These are phyloP conservation scores for Aphelenchoides besseyi DNA, from an alignment of 1,140 invertebrate species.

Conservation along the genomic window DNA sequence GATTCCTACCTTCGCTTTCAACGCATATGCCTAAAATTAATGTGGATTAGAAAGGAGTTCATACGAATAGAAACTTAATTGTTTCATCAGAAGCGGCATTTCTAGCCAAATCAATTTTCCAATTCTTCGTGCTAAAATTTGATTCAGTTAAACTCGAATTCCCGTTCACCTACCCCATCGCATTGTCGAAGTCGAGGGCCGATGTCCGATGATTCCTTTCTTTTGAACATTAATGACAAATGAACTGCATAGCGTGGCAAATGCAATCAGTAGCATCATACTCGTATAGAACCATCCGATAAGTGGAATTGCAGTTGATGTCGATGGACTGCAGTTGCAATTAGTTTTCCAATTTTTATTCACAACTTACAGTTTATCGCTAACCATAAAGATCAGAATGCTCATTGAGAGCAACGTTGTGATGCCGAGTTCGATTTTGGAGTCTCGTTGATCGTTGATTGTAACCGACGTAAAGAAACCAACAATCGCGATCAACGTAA, in stretches of 20 bases:
- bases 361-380: too few species aligned
- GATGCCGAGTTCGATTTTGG: slow-evolving; percentile 55
- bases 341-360: too few species aligned
- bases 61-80: too few species aligned
- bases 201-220: slow-evolving; percentile 43
- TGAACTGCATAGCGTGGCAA: slow-evolving; percentile 36
- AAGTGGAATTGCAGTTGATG: slow-evolving; percentile 43
- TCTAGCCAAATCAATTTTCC: slow-evolving; percentile 45
- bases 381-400: slow-evolving; percentile 53
- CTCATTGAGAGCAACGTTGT: slow-evolving; percentile 49
- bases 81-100: slow-evolving; percentile 59
- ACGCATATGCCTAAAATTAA: slow-evolving; percentile 40
- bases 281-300: slow-evolving; percentile 50
- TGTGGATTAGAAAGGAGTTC: too few species aligned
- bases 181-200: slow-evolving; percentile 39
- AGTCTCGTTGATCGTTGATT: slow-evolving; percentile 53
- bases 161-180: slow-evolving; percentile 28
- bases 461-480: slow-evolving; percentile 58
- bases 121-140: slow-evolving; percentile 28
- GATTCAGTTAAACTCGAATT: neutral
- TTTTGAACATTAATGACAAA: slow-evolving; percentile 47
- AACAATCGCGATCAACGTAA: slow-evolving; percentile 59
- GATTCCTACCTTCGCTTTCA: slow-evolving; percentile 43
- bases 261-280: slow-evolving; percentile 44
- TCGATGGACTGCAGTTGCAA: too few species aligned